Base-by-base conservation (phyloP, 2,888 invertebrate species). In the Nephrotoma flavescens region DNA sequence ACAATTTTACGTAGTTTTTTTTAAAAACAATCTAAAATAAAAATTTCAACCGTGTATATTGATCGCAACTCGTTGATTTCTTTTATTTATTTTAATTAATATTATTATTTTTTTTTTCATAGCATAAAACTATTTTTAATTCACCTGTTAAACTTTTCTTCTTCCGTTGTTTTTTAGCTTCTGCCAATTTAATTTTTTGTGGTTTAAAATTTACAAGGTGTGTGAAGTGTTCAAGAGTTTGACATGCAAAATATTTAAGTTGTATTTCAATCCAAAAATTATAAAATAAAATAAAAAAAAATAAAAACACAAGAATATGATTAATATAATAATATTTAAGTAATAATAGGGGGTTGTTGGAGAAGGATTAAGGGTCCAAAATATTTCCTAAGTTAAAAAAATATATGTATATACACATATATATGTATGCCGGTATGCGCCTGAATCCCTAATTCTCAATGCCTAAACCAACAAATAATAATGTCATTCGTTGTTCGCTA, bases 161-260 rank as follows among this genome's bases (percentile, higher is more conserved):
- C 95, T 96, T 96, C 94, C 96, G 95, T 94, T 96, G 96, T 95
- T 97, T 97, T 96, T 97, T 97, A 94, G 96, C 96, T 95, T 97
- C 97, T 97, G 94, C 91, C 91, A 91, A 92, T 92, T 91, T 41
- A 42, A 86, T 85, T 11, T 42, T 42, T 86, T 87, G 84, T 87
- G 42, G 52, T 52, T 52, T 52, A 52, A 52, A 52, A 15, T 52
- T 52, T 52, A 52, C 15, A 52, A 52, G 52, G 52, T 52, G 52
- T 52, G 52, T 52, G 52, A 52, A 52, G 52, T 52, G 52, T 15
- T 52, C 52, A 52, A 52, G 52, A 52, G 52, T 52, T 15, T 52
- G 52, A 52, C 52, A 52, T 52, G 52, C 52, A 52, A 52, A 52
- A 52, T 52, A 52, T 52, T 52, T 52, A 52, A 52, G 52, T 52